Percentiles rank a stretch among this genome's conserved stretches.
Evolutionary conservation across 2,888 invertebrate genomes (phyloP).

Genomic region (Odontothrips loti): DNA sequence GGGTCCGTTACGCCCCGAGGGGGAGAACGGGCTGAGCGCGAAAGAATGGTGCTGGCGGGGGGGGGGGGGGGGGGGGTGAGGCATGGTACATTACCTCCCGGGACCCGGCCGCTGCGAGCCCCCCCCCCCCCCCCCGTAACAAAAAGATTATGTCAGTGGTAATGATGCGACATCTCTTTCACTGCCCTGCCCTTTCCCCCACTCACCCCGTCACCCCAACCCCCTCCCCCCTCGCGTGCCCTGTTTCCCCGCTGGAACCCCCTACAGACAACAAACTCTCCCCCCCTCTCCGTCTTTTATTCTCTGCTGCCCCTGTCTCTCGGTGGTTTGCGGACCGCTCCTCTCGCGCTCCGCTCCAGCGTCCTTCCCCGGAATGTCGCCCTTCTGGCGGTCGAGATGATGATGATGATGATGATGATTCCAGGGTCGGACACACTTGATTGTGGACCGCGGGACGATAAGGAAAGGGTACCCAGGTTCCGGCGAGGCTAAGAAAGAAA

Average conservation of each 20-base stretch:
- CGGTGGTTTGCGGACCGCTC: neutral
- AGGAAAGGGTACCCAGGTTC: too few species aligned
- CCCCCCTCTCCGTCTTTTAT: neutral
- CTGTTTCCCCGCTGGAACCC: too few species aligned
- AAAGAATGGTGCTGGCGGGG: neutral
- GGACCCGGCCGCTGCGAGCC: neutral
- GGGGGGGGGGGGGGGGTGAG: neutral
- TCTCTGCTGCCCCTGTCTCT: neutral
- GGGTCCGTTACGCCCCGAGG: neutral
- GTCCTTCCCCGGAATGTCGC: neutral
- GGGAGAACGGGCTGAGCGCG: neutral
- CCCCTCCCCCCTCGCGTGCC: neutral
- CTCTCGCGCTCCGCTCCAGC: neutral
- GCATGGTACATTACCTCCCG: slow-evolving; percentile 19
- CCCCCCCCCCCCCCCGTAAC: neutral
- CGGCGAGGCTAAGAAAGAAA: too few species aligned
- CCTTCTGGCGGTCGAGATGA: too few species aligned
- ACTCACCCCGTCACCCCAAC: neutral
- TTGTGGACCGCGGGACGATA: too few species aligned
- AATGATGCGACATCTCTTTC: slow-evolving; percentile 24
- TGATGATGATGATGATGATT: too few species aligned
- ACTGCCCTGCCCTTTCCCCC: neutral
- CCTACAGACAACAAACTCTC: neutral
- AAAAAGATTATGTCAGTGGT: slow-evolving; percentile 23
- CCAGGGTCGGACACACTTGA: too few species aligned